Evolutionary conservation across 2,113 vertebrate genomes (phyloP), one percentile per base, ranked within the genome.

Genomic region (Boulengeromyrus knoepffleri): DNA sequence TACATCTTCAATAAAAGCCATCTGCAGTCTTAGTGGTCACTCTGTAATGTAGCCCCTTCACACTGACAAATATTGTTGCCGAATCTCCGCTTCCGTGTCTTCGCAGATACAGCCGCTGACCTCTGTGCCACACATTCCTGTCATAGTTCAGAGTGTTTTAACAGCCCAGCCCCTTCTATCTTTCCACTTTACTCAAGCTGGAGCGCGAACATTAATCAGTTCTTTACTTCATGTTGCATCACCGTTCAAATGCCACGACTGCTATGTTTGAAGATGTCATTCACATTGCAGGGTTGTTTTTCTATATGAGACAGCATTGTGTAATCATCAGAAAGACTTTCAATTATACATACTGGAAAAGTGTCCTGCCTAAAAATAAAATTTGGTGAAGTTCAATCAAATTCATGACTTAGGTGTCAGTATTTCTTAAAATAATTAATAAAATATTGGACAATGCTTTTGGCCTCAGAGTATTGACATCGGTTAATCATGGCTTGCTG

Each of bases 121-220:
- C 91, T 88, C 90, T 89, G 27, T 90, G 89, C 90, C 21, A 89
- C 88, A 90, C 94, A 95, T 96, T 96, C 95, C 94, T 92, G 36
- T 90, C 95, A 95, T 95, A 95, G 90, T 90, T 95, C 88, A 88
- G 91, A 93, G 93, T 90, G 91, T 94, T 94, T 92, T 90, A 92
- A 92, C 91, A 92, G 83, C 90, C 13, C 27, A 56, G 90, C 91
- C 90, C 84, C 90, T 83, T 90, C 91, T 90, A 92, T 91, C 52
- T 31, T 88, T 36, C 80, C 74, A 87, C 92, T 47, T 70, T 84
- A 39, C 85, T 77, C 90, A 94, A 94, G 94, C 94, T 91, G 90
- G 92, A 90, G 91, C 94, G 94, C 24, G 93, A 92, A 92, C 50
- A 12, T 88, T 15, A 1, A 2, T 62, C 66, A 91, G 50, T 89